Evolutionary conservation across 1,140 invertebrate genomes (phyloP).

Genomic region (Acromyrmex heyeri): DNA sequence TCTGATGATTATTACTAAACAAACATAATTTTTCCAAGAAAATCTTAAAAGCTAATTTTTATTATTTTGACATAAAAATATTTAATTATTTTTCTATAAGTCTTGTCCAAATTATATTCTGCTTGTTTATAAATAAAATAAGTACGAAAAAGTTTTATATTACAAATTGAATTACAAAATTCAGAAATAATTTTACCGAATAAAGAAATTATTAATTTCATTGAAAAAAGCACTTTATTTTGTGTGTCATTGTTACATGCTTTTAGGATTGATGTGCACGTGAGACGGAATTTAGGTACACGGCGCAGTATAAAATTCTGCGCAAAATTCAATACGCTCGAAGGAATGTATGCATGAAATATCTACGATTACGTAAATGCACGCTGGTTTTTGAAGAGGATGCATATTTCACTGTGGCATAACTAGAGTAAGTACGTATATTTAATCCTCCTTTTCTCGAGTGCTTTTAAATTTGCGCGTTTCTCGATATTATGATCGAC

Average conservation of each 20-base stretch:
- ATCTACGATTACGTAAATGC: conserved; percentile 34
- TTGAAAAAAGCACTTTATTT: neutral
- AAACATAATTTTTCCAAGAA: neutral
- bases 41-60: neutral
- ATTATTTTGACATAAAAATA: neutral
- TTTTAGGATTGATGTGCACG: neutral
- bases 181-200: neutral
- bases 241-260: neutral
- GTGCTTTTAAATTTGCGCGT: conserved; percentile 3
- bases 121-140: neutral
- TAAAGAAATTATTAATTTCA: neutral
- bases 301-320: conserved; percentile 3
- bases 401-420: conserved; percentile 8
- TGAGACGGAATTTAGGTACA: conserved; percentile 9
- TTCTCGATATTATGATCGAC: neutral
- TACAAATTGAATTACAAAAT: neutral
- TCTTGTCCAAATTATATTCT: neutral
- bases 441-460: conserved; percentile 24
- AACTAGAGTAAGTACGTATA: conserved; percentile 10
- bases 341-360: conserved; percentile 36
- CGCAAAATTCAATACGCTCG: conserved; percentile 30
- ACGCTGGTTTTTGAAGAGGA: conserved; percentile 6
- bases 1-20: neutral
- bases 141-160: neutral
- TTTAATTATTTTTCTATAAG: neutral